phyloP scores from a whole-genome alignment of 1,140 invertebrate genomes.

The Oedothorax gibbosus region DNA sequence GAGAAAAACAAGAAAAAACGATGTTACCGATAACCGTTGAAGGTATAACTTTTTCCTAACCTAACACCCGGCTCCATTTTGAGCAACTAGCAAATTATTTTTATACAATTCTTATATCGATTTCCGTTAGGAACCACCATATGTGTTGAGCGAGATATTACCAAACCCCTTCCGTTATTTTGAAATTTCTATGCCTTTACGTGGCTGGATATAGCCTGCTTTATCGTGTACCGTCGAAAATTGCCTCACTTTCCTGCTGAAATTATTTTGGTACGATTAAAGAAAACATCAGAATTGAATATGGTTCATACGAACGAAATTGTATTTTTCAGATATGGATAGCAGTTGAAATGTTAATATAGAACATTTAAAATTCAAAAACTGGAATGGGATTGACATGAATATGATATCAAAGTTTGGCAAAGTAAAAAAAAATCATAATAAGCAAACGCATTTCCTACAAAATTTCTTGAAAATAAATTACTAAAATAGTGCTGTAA shows the following conservation, averaged over 20 bases:
- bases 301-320: too few relatives aligned
- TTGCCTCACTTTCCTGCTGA: background rate
- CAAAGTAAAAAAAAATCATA: too few relatives aligned
- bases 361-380: background rate
- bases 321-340: too few relatives aligned
- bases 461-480: too few relatives aligned
- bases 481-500: too few relatives aligned
- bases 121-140: slow-evolving; percentile 43
- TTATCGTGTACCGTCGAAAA: slow-evolving; percentile 16
- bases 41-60: slow-evolving; percentile 21
- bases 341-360: background rate
- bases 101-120: slow-evolving; percentile 46
- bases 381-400: too few relatives aligned
- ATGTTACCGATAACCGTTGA: slow-evolving; percentile 37
- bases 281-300: too few relatives aligned
- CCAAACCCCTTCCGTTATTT: background rate
- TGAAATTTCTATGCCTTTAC: too few relatives aligned
- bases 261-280: slow-evolving; percentile 11
- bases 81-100: slow-evolving; percentile 49
- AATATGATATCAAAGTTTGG: too few relatives aligned
- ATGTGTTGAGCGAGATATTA: slow-evolving; percentile 44
- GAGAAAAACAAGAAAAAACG: background rate
- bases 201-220: background rate
- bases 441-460: too few relatives aligned
- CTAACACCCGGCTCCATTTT: slow-evolving; percentile 29